Base-by-base conservation (phyloP, 2,797 vertebrate genomes). In the Decapterus maruadsi region DNA sequence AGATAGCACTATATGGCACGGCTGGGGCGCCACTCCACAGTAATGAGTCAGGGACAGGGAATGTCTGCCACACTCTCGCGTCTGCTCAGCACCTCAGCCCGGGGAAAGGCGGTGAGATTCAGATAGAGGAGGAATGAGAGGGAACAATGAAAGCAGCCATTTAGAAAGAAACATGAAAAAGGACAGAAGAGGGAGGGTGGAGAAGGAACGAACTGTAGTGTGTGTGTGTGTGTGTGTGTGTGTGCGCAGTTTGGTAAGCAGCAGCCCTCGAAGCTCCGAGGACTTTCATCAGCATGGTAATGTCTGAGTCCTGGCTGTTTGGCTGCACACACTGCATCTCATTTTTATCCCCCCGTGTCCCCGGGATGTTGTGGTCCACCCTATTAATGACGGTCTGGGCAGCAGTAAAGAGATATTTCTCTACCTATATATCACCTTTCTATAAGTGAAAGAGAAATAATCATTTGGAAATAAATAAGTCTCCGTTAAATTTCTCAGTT, bases 251-350 rank as follows among this genome's bases (percentile, higher is more conserved):
- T 84, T 80, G 71, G 82, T 89, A 75, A 83, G 85, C 88, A 81
- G 87, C 87, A 90, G 89, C 86, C 81, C 88, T 87, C 88, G 88
- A 91, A 89, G 88, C 88, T 87, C 65, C 16, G 80, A 89, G 89
- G 88, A 90, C 86, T 92, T 91, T 93, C 87, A 91, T 91, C 83
- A 73, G 87, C 90, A 90, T 91, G 89, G 80, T 91, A 91, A 93
- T 91, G 81, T 82, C 61, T 65, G 68, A 61, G 87, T 80, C 78
- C 75, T 54, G 88, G 77, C 82, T 89, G 84, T 59, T 86, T 75
- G 90, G 76, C 89, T 90, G 87, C 87, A 86, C 77, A 74, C 66
- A 62, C 81, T 86, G 88, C 87, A 85, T 89, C 75, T 88, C 82
- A 78, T 89, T 88, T 78, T 43, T 53, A 79, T 83, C 68, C 82